phyloP scores from a whole-genome alignment of 2,797 vertebrate species.

The Craterocephalus amniculus region DNA sequence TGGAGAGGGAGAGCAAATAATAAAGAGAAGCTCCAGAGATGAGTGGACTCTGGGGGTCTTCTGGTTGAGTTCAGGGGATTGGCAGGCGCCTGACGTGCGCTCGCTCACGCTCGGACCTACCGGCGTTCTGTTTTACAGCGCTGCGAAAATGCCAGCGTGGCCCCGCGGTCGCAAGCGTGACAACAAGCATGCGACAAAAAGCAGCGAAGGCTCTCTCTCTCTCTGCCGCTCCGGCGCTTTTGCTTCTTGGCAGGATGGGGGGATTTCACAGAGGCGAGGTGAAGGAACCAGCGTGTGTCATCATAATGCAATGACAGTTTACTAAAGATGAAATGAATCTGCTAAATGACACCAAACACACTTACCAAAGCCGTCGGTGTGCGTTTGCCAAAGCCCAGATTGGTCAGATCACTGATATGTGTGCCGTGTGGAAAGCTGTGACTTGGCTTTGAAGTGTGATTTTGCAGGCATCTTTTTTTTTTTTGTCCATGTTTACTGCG shows the following conservation, averaged over 20 bases:
- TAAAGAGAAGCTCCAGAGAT: conserved; percentile 43
- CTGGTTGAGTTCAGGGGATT: conserved; percentile 51
- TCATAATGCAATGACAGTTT: conserved; percentile 55
- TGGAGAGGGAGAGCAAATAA: conserved; percentile 41
- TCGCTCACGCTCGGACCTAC: conserved; percentile 42
- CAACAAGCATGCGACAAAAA: conserved; percentile 36
- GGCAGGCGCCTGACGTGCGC: conserved; percentile 42
- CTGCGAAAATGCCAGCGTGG: conserved; percentile 53
- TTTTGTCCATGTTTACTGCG: conserved; percentile 30
- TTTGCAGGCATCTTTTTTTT: conserved; percentile 38
- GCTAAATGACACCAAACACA: conserved; percentile 61
- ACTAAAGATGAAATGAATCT: conserved; percentile 59
- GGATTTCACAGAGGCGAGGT: conserved; percentile 49
- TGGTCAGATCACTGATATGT: conserved; percentile 54
- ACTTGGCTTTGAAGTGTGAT: conserved; percentile 52
- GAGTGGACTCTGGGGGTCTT: conserved; percentile 51
- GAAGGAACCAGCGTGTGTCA: conserved; percentile 32
- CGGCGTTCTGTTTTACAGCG: conserved; percentile 52
- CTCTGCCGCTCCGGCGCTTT: conserved; percentile 8
- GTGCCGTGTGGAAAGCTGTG: conserved; percentile 34
- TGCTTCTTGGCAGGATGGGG: conserved; percentile 28
- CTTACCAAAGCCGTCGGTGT: conserved; percentile 66
- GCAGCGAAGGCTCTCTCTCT: too few relatives aligned
- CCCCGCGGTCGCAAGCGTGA: conserved; percentile 21
- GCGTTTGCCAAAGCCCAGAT: conserved; percentile 55